Evolutionary conservation across 2,888 invertebrate genomes (phyloP), one percentile per base, ranked within the genome.

Genomic region (Galerucella calmariensis): DNA sequence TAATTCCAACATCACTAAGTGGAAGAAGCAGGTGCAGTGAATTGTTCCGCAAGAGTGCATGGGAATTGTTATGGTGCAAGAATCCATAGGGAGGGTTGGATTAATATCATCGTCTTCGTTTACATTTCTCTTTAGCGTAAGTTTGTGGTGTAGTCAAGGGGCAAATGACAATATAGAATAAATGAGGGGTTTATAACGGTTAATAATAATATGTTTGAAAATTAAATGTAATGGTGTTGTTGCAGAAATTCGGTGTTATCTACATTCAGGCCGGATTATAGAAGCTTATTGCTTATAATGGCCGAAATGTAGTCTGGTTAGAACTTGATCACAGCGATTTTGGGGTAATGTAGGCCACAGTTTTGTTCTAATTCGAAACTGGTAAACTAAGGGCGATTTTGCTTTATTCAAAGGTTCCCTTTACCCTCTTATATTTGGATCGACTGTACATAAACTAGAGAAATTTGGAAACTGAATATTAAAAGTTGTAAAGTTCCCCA

Each of bases 21-120:
- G n/a, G 51, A 48, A 56, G 51, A 69, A 73, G 73, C 78, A 78
- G 78, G 78, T 78, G 78, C 75, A 76, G 75, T 69, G 51, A n/a
- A 71, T 72, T 68, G 78, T 78, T 78, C 70, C 73, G 76, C 76
- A 73, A 75, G 67, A 76, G 66, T 78, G 78, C 76, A 76, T 78
- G 78, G 73, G 78, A 78, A 78, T 70, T 74, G 77, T 73, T 73
- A 75, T 66, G 72, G 58, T 72, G 63, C 24, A 69, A 69, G 67
- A 70, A 53, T 67, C 46, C 71, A 70, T 48, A 72, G 65, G 53
- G 65, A 20, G 56, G 56, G 56, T 56, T 53, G 48, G 59, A 69
- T 65, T 61, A 56, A 41, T 44, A 65, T 69, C 73, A 73, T 68
- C 73, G 58, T 66, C 58, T 69, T 67, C 69, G 69, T 69, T 66